A percentile compares a stretch with the other conserved stretches of the same genome.
phyloP scores from a whole-genome alignment of 2,113 vertebrate species.

The Lepidothrix coronata region DNA sequence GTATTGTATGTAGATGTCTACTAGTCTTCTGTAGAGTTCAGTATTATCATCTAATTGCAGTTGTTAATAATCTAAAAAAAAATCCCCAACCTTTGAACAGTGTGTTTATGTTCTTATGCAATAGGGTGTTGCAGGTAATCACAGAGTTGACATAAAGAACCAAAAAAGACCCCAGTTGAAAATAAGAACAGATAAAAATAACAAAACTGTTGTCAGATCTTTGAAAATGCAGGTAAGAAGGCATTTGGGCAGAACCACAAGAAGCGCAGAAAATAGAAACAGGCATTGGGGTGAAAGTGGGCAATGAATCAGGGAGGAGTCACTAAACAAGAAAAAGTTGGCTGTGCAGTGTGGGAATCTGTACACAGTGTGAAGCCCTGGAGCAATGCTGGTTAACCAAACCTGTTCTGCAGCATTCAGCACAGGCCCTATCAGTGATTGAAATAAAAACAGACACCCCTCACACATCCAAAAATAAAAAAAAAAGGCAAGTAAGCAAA shows the following conservation, averaged over 20 bases:
- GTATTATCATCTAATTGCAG: background rate
- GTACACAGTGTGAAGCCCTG: background rate
- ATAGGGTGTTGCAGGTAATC: background rate
- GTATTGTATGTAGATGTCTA: background rate
- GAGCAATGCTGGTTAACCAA: background rate
- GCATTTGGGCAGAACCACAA: background rate
- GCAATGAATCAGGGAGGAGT: background rate
- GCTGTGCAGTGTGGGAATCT: background rate
- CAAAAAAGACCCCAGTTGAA: background rate
- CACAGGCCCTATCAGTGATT: background rate
- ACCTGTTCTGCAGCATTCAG: conserved; percentile 49
- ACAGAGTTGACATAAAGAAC: background rate
- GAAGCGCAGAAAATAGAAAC: background rate
- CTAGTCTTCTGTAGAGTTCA: background rate
- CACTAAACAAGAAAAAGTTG: background rate
- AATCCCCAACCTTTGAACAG: background rate
- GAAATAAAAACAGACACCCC: background rate
- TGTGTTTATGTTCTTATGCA: background rate
- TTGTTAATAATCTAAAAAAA: background rate
- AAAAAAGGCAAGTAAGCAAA: background rate
- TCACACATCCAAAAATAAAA: no score
- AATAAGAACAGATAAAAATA: background rate
- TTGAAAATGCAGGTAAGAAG: background rate
- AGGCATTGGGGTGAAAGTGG: background rate
- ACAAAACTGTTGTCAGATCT: background rate